Evolutionary conservation across 2,113 vertebrate species (phyloP), one percentile per base, ranked within the genome.

Genomic region (Carettochelys insculpta): DNA sequence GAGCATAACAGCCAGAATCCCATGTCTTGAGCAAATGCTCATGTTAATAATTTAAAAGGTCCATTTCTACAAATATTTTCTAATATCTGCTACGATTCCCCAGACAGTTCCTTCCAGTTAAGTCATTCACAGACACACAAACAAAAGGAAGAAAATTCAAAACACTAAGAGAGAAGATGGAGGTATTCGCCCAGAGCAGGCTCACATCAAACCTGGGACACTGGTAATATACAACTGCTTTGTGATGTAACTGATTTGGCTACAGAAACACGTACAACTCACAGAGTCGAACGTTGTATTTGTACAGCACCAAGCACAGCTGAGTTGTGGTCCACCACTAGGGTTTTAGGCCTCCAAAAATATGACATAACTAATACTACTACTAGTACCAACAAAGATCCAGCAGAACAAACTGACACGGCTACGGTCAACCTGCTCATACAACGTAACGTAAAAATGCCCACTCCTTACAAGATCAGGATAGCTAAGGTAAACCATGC

Each of bases 211-310:
- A 22, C 4, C 10, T 1, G 17, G 17, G 25, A 25, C 45, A 38
- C 2, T 3, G n/a, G 29, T 0, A 3, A 82, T 81, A 80, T 0
- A 0, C n/a, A 77, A 2, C 0, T 1, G 0, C 3, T 38, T 54
- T 0, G 1, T 3, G 19, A 34, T 71, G 75, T 79, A 0, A 1
- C 9, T 19, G 24, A 50, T 17, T 47, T 80, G 38, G 34, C 51
- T 0, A 0, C 25, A 34, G 20, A 1, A 19, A 5, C 16, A 16
- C 14, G 31, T 6, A 58, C 54, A 29, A 25, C 54, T 8, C 48
- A 20, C 51, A 52, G 17, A 52, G 17, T 17, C 25, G 9, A 12
- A 10, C 10, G 25, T 22, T 54, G 20, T 54, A 22, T 27, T 11
- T 27, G 25, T 17, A n/a, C 58, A 61, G 31, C 58, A 8, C 58